phyloP scores from a whole-genome alignment of 2,113 vertebrate species.

The Leptobrachium leishanense region DNA sequence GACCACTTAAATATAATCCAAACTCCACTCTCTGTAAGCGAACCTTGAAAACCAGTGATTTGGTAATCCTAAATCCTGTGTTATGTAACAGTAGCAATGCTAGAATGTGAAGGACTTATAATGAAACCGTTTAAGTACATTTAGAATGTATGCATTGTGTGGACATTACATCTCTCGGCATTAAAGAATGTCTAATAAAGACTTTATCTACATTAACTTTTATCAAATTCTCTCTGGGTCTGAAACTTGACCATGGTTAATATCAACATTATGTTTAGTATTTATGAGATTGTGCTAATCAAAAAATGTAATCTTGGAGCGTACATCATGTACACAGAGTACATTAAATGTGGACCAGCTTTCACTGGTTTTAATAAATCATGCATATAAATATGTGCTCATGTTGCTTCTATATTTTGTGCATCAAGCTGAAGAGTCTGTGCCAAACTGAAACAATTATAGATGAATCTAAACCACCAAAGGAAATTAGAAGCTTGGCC shows the following conservation, averaged over 20 bases:
- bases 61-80: too few relatives aligned
- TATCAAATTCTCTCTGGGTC: background rate
- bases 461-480: background rate
- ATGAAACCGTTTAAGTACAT: too few relatives aligned
- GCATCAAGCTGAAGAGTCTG: background rate
- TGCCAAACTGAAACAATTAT: conserved; percentile 13
- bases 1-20: too few relatives aligned
- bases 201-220: too few relatives aligned
- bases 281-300: background rate
- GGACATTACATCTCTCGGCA: too few relatives aligned
- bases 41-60: too few relatives aligned
- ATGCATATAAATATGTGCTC: background rate
- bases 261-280: background rate
- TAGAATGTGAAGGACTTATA: too few relatives aligned
- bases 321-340: background rate
- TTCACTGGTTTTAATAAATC: conserved; percentile 2
- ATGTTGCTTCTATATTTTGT: background rate
- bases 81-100: too few relatives aligned
- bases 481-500: background rate
- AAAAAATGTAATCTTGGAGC: background rate
- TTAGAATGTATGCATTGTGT: too few relatives aligned
- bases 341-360: background rate
- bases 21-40: too few relatives aligned
- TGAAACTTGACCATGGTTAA: background rate
- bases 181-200: too few relatives aligned